Base-by-base conservation (phyloP, 2,888 invertebrate genomes). In the Ectemnius continuus region DNA sequence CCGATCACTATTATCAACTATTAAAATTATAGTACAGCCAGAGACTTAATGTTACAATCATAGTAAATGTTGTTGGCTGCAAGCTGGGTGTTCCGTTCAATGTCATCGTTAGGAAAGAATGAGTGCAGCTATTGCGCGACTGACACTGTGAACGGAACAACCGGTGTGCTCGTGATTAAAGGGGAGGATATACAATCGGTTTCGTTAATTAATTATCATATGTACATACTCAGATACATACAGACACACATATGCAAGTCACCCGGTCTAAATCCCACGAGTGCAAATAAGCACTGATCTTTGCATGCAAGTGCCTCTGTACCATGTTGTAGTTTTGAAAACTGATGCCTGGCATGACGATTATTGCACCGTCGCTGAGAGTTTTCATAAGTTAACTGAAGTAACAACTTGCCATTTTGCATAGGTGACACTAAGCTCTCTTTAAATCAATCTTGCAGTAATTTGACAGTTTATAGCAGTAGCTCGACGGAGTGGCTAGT, bases 21-120 rank as follows among this genome's bases (percentile, higher is more conserved):
- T 87, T 88, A 87, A 89, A 90, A 88, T 88, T 89, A 89, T 88
- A 86, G 84, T 90, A 90, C 88, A 90, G 87, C 87, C 89, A 88
- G 86, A 84, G 86, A 86, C 82, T 85, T 86, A 85, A 84, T 82
- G 71, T 84, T 86, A 86, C 83, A 84, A 86, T 85, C 78, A 85
- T 86, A 83, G 84, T 87, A 87, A 86, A 86, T 76, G 79, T 86
- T 85, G 79, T 86, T 85, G 75, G 81, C 85, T 86, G 85, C 73
- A 85, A 86, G 81, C 84, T 79, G 84, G 83, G 79, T 80, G 83
- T 85, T 87, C 78, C 85, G 83, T 80, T 80, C 80, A 79, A 71
- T 76, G 70, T 70, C 59, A 47, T 59, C 73, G 61, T 48, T 61
- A 67, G 66, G 75, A 62, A 64, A 77, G 66, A 52, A 56, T 61